These are phyloP conservation scores for Oscheius sp. DNA, from an alignment of 2,888 invertebrate species.

Conservation along the genomic window DNA sequence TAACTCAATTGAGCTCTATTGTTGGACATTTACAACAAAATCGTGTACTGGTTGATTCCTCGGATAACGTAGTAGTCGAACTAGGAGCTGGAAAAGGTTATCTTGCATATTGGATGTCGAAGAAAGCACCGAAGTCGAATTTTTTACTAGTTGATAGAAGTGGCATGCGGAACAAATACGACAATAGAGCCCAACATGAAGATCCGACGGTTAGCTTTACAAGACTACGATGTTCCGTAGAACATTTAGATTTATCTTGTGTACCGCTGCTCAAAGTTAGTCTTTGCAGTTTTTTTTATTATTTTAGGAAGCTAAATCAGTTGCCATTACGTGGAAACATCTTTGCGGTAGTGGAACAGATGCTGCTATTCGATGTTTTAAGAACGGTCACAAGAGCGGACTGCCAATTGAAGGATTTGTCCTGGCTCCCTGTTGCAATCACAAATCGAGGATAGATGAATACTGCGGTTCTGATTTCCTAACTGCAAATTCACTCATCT, in stretches of 20 bases:
- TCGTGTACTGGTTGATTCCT: constrained; percentile 35
- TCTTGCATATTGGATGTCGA: constrained; percentile 61
- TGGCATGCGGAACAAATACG: constrained; percentile 61
- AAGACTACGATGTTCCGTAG: constrained; percentile 61
- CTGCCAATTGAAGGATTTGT: constrained; percentile 49
- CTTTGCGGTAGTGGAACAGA: constrained; percentile 67
- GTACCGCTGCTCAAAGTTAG: constrained; percentile 42
- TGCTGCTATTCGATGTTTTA: constrained; percentile 49
- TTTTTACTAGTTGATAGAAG: constrained; percentile 60
- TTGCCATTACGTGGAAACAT: constrained; percentile 61
- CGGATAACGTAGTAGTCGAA: constrained; percentile 47
- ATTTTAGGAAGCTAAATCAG: constrained; percentile 39
- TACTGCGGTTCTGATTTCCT: constrained; percentile 54
- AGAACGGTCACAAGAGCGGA: constrained; percentile 11
- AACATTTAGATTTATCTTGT: constrained; percentile 61
- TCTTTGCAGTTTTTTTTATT: neutral
- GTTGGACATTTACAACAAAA: constrained; percentile 55
- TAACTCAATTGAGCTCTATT: constrained; percentile 59
- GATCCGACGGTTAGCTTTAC: constrained; percentile 37
- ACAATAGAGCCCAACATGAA: constrained; percentile 50
- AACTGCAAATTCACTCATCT: constrained; percentile 40
- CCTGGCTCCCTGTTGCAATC: constrained; percentile 64
- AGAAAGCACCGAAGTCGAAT: constrained; percentile 44
- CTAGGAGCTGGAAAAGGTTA: constrained; percentile 61
- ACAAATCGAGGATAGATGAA: constrained; percentile 56